Evolutionary conservation across 2,888 invertebrate genomes (phyloP), one percentile per base, ranked within the genome.

Genomic region (Pollenia amentaria): DNA sequence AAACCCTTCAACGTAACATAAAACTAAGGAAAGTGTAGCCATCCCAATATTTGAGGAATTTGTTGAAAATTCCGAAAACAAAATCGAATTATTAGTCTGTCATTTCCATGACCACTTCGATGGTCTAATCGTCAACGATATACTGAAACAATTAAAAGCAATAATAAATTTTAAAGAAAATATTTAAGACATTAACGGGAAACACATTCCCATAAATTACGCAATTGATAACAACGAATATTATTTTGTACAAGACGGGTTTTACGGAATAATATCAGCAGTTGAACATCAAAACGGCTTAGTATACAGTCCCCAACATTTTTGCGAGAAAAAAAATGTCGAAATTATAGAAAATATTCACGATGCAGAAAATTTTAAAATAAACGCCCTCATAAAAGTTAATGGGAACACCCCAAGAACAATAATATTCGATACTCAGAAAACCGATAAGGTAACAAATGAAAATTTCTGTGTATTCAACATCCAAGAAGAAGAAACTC

Each of bases 81-180:
- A n/a, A n/a, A n/a, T n/a, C n/a, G n/a, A n/a, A n/a, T n/a, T n/a
- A n/a, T n/a, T n/a, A n/a, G n/a, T n/a, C n/a, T n/a, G n/a, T n/a
- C n/a, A n/a, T n/a, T n/a, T n/a, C n/a, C n/a, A n/a, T n/a, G n/a
- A n/a, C n/a, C n/a, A n/a, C n/a, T n/a, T n/a, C n/a, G n/a, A n/a
- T n/a, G n/a, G n/a, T n/a, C 10, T 64, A 64, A 64, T 44, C 95
- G 44, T 42, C 1, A 42, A 64, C 18, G 18, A 64, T 18, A 64
- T 64, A 11, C n/a, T 64, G 11, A 64, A 18, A 44, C 64, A 64
- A 18, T 18, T 44, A 11, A 42, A 64, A 44, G 44, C 64, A 44
- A 44, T 18, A 11, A 18, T 64, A 18, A 64, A 64, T 64, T 64
- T 64, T 18, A 64, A 18, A 44, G 40, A 64, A 18, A 44, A 40